phyloP scores from a whole-genome alignment of 2,797 vertebrate genomes.

The Lophius americanus region DNA sequence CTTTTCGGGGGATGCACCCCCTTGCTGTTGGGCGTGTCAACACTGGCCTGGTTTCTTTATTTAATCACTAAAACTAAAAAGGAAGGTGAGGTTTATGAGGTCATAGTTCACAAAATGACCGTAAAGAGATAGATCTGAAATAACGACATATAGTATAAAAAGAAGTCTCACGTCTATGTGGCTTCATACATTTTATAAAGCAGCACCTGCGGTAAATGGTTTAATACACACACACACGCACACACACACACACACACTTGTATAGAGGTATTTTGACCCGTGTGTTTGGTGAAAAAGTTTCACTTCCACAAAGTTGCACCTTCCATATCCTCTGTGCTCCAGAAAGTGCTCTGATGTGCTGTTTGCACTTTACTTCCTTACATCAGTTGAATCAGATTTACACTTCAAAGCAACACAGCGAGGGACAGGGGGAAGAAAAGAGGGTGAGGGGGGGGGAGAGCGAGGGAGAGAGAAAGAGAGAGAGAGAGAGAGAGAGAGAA shows the following conservation, averaged over 20 bases:
- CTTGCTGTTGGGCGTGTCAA: no score
- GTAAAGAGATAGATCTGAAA: background rate
- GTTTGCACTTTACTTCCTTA: slow-evolving; percentile 71
- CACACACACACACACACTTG: background rate
- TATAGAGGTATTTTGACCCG: slow-evolving; percentile 49
- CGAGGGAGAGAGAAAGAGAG: slow-evolving; percentile 1
- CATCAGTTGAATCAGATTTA: slow-evolving; percentile 79
- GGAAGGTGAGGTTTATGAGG: no score
- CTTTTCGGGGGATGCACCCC: no score
- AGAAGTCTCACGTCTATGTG: background rate
- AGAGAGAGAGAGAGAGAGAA: slow-evolving; percentile 16
- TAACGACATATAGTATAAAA: background rate
- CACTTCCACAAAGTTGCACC: slow-evolving; percentile 57
- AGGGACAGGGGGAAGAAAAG: slow-evolving; percentile 30
- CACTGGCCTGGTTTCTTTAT: no score
- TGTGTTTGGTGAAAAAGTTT: slow-evolving; percentile 41
- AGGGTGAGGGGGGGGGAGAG: slow-evolving; percentile 4
- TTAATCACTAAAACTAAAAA: no score
- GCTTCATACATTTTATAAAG: slow-evolving; percentile 28
- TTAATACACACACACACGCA: background rate
- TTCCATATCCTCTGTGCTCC: slow-evolving; percentile 58
- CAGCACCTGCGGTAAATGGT: slow-evolving; percentile 6
- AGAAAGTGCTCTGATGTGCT: slow-evolving; percentile 66
- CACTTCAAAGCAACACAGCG: slow-evolving; percentile 75
- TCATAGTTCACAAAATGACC: slow-evolving; percentile 2